Conservation (phyloP, 2,888 invertebrate species). For the Diadegma fenestrale region DNA sequence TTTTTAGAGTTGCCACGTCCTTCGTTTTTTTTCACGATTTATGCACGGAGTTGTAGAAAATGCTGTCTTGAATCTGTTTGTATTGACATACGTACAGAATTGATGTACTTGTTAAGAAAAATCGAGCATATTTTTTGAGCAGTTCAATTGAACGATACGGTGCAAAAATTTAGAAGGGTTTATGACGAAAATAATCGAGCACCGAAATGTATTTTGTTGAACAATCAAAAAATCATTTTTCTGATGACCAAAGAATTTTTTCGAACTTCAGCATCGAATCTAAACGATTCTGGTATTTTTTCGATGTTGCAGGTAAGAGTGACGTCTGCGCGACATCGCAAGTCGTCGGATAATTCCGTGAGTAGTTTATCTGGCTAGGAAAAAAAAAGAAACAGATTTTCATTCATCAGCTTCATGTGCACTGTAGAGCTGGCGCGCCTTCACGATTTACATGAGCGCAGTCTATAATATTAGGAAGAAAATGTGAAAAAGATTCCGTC, state of each 20-base stretch:
- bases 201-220: no score
- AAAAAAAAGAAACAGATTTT: constrained; percentile 7
- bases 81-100: no score
- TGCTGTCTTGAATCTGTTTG: no score
- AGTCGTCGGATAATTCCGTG: constrained; percentile 52
- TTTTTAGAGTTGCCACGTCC: constrained; percentile 22
- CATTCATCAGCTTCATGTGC: not conserved
- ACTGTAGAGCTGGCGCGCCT: not conserved
- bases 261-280: not conserved
- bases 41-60: constrained; percentile 37
- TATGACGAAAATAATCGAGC: not conserved
- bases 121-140: no score
- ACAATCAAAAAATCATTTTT: no score
- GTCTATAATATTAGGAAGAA: constrained; percentile 3
- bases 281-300: not conserved
- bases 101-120: no score
- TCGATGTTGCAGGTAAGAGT: constrained; percentile 62
- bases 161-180: not conserved
- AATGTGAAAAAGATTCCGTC: constrained; percentile 38
- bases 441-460: constrained; percentile 6
- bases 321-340: constrained; percentile 50
- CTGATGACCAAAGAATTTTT: not conserved
- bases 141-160: not conserved
- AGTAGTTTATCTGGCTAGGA: constrained; percentile 52
- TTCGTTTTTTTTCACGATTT: constrained; percentile 33